These are phyloP conservation scores for Diprion similis DNA, from an alignment of 1,140 invertebrate genomes.

Conservation along the genomic window DNA sequence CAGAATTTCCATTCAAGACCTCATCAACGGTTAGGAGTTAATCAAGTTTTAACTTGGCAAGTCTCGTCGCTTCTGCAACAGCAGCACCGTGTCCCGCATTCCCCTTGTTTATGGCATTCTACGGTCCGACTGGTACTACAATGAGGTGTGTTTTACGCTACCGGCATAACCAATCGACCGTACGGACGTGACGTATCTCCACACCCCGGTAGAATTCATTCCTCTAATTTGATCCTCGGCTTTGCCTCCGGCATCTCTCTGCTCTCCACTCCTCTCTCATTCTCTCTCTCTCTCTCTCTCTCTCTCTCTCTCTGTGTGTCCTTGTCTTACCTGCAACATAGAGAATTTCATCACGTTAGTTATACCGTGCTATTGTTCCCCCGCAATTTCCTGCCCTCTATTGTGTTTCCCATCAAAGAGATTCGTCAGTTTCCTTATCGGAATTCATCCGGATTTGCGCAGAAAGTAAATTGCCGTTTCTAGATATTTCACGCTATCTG, in stretches of 20 bases:
- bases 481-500: too few relatives aligned
- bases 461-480: too few relatives aligned
- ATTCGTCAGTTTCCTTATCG: too few relatives aligned
- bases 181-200: neutral
- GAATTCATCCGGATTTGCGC: too few relatives aligned
- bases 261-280: too few relatives aligned
- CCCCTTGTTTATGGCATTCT: neutral
- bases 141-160: neutral
- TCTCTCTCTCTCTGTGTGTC: neutral
- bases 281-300: too few relatives aligned
- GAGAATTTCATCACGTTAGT: neutral
- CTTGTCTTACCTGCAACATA: neutral
- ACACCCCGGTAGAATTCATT: neutral
- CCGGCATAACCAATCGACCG: neutral
- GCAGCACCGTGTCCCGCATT: neutral
- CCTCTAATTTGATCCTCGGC: neutral
- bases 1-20: neutral
- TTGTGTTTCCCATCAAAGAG: too few relatives aligned
- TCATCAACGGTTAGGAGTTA: slow-evolving; percentile 5
- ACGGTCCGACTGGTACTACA: neutral
- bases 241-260: neutral
- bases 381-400: too few relatives aligned
- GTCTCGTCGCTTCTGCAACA: neutral
- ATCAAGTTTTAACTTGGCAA: slow-evolving; percentile 2
- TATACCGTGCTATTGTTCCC: too few relatives aligned